Evolutionary conservation across 2,888 invertebrate species (phyloP).

Genomic region (Platerodrilus igneus): DNA sequence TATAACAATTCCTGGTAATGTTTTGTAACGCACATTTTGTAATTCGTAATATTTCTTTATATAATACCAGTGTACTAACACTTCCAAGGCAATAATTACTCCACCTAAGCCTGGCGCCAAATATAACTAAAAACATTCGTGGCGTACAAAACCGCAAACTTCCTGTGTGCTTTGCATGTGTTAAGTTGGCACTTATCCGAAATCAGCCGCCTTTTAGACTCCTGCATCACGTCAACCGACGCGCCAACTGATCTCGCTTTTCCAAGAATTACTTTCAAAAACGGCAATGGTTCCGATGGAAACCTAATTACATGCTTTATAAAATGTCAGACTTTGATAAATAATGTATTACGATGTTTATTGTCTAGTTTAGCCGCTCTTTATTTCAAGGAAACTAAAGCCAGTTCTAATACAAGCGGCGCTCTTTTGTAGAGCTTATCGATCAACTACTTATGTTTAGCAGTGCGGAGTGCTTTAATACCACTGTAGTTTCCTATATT

Average conservation of each 20-base stretch:
- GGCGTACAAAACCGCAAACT: conserved; percentile 35
- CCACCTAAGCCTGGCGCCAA: conserved; percentile 29
- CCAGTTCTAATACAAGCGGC: conserved; percentile 16
- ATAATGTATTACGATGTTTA: conserved; percentile 29
- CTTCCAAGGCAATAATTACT: conserved; percentile 16
- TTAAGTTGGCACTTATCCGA: conserved; percentile 28
- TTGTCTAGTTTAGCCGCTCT: conserved; percentile 22
- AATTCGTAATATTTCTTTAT: too few species aligned
- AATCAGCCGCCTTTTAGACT: conserved; percentile 25
- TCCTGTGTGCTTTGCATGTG: conserved; percentile 36
- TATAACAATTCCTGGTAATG: conserved; percentile 14
- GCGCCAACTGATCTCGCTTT: conserved; percentile 26
- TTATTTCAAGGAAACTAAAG: conserved; percentile 22
- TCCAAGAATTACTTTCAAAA: conserved; percentile 29
- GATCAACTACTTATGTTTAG: too few species aligned
- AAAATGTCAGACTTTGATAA: conserved; percentile 34
- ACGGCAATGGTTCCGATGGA: conserved; percentile 26
- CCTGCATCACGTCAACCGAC: conserved; percentile 28
- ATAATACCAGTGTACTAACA: too few species aligned
- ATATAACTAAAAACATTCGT: conserved; percentile 29
- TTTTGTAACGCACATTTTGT: conserved; percentile 1
- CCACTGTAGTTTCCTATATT: too few species aligned
- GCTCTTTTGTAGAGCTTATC: not conserved
- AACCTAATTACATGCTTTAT: conserved; percentile 34
- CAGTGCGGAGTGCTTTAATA: too few species aligned